Evolutionary conservation across 2,113 vertebrate genomes (phyloP).

Genomic region (Bombycilla garrulus): DNA sequence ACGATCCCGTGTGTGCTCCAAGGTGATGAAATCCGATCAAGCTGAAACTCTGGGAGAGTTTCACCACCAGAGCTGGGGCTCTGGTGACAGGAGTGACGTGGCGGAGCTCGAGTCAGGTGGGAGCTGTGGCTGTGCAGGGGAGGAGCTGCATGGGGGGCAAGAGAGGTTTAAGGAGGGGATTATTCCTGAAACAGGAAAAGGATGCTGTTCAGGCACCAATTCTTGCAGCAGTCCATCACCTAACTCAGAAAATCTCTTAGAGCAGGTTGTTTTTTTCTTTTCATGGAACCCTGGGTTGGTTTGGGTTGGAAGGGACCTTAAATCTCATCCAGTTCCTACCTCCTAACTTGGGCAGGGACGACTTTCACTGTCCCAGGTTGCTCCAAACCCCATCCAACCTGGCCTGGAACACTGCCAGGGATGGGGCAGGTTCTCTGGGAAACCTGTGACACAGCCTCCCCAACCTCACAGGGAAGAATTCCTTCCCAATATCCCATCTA

Average conservation of each 20-base stretch:
- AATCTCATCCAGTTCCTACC: neutral
- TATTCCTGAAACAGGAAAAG: neutral
- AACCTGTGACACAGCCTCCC: fast-evolving
- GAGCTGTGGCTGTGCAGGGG: neutral
- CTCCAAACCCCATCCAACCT: fast-evolving
- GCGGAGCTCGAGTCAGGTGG: neutral
- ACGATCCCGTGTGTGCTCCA: slow-evolving; percentile 46
- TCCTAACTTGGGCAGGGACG: neutral
- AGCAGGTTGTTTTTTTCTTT: neutral
- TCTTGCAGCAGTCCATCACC: neutral
- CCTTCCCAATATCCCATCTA: fast-evolving
- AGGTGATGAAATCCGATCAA: slow-evolving; percentile 40
- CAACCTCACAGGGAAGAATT: fast-evolving
- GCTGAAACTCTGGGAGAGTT: slow-evolving; percentile 57
- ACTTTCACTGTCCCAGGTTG: fast-evolving
- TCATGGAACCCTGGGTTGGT: neutral
- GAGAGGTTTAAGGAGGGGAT: neutral
- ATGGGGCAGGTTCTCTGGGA: neutral
- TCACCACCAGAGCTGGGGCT: neutral
- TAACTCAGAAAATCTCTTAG: neutral
- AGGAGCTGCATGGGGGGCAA: fast-evolving
- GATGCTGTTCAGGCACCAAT: neutral
- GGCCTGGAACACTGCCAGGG: neutral
- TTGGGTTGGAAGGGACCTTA: neutral
- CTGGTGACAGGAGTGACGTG: neutral